Evolutionary conservation across 2,888 invertebrate species (phyloP), one percentile per base, ranked within the genome.

Genomic region (Charanyca ferruginea): DNA sequence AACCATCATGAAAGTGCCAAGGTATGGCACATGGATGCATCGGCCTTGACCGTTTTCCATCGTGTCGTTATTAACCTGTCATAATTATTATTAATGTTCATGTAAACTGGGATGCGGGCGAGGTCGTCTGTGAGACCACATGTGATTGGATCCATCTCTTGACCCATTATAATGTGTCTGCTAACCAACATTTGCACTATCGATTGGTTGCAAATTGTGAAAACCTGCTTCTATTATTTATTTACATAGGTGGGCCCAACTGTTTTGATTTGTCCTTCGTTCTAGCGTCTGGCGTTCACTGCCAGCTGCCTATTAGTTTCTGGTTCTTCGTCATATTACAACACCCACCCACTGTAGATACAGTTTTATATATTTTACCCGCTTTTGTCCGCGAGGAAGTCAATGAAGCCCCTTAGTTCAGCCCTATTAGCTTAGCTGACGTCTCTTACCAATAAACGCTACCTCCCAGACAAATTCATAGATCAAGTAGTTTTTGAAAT

Each of bases 31-130:
- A 83, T 79, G 72, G 79, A 70, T 87, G 84, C 84, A 85, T 62
- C 70, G 85, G 79, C 91, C 93, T 92, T 91, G 90, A 87, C 88
- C 87, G 87, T 87, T 83, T 90, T 90, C 85, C 86, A 84, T 78
- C 80, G 79, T 81, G 70, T 81, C 79, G 73, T 83, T 86, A 86
- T 86, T 83, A 83, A 81, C 80, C 76, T 84, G 83, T 85, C 83
- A 83, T 87, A 80, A 79, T 84, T 88, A 88, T 85, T 89, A 38
- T 38, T 38, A 85, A 88, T 88, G 89, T 85, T 79, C 79, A 84
- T 70, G 72, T 67, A 62, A 77, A 72, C 72, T 73, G 79, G 62
- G 75, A 89, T 91, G 88, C 91, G 91, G 91, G 89, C 79, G 73
- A 80, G 80, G 77, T 57, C 61, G 77, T 52, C 58, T 28, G n/a